A percentile compares a stretch with the other conserved stretches of the same genome.
These are phyloP conservation scores for Empis livida DNA, from an alignment of 2,888 invertebrate species.

Conservation along the genomic window DNA sequence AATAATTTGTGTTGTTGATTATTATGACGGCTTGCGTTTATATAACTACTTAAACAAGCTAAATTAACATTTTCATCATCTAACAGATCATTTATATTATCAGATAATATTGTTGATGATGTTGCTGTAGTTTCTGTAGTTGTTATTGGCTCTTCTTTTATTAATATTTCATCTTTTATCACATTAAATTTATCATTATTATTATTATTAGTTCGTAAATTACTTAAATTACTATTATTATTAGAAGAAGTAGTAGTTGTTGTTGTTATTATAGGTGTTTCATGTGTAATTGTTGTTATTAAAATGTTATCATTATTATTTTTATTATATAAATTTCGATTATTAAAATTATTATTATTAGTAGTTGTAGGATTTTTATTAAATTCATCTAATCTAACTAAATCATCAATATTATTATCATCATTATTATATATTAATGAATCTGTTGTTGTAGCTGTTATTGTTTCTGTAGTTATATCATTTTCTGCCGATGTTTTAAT, in stretches of 20 bases:
- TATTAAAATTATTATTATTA: background rate
- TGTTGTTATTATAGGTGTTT: background rate
- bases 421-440: background rate
- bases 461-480: background rate
- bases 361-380: conserved; percentile 6
- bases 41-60: conserved; percentile 32
- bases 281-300: background rate
- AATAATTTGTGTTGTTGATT: background rate
- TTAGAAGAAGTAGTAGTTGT: background rate
- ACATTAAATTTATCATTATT: conserved; percentile 35
- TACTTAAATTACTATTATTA: conserved; percentile 3
- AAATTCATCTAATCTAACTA: conserved; percentile 7
- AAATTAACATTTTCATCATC: conserved; percentile 34
- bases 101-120: conserved; percentile 3
- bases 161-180: conserved; percentile 27
- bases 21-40: conserved; percentile 16
- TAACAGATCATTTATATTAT: conserved; percentile 6
- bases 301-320: background rate
- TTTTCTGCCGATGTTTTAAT: background rate
- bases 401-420: conserved; percentile 8
- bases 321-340: background rate
- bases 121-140: conserved; percentile 12
- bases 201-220: conserved; percentile 18
- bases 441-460: background rate
- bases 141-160: conserved; percentile 28